Conservation (phyloP, 2,888 invertebrate genomes). For the Stenodema calcarata region DNA sequence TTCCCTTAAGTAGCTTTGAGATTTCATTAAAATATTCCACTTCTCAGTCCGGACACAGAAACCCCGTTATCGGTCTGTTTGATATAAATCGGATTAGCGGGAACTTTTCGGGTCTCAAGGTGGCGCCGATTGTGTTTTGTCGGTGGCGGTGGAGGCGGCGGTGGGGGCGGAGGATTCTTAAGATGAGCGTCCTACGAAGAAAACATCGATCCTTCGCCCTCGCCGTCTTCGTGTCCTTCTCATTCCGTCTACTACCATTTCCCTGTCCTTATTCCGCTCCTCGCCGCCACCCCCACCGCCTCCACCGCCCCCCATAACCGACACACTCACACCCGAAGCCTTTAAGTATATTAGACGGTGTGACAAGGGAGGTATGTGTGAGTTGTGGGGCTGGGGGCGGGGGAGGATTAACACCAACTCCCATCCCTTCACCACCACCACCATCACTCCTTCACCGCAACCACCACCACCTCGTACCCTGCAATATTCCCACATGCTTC, state of each 20-base stretch:
- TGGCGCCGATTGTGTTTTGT: neutral
- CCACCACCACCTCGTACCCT: neutral
- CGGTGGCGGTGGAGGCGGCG: neutral
- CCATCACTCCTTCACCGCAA: neutral
- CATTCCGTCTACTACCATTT: neutral
- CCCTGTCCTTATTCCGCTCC: neutral
- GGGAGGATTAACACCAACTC: slow-evolving; percentile 6
- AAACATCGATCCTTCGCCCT: slow-evolving; percentile 1
- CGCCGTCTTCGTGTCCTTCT: neutral
- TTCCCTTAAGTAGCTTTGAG: no score
- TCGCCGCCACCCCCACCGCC: neutral
- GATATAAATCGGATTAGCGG: slow-evolving; percentile 6
- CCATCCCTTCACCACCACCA: neutral
- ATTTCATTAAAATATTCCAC: no score
- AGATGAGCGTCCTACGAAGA: slow-evolving; percentile 12
- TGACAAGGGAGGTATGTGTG: slow-evolving; percentile 21
- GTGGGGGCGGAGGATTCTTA: neutral
- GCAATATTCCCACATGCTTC: neutral
- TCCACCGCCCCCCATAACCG: neutral
- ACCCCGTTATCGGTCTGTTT: neutral
- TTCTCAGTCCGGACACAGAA: neutral
- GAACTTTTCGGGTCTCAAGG: neutral
- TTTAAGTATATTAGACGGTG: slow-evolving; percentile 17
- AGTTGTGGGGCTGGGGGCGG: no score
- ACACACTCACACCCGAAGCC: neutral